phyloP scores from a whole-genome alignment of 2,797 vertebrate species.

The Hydrophis major region DNA sequence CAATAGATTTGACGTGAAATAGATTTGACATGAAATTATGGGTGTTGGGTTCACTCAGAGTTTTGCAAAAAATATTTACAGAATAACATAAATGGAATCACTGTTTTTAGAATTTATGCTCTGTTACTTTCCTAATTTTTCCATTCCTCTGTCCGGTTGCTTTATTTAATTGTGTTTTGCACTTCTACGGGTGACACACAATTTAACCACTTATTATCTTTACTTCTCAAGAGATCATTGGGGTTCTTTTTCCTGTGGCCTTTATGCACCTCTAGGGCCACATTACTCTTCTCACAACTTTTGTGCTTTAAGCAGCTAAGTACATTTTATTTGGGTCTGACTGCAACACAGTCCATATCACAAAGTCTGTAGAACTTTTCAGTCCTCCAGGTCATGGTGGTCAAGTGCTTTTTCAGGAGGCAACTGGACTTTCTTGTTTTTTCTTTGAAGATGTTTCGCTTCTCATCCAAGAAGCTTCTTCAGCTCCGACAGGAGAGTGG shows the following conservation, averaged over 20 bases:
- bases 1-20: not conserved
- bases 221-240: not conserved
- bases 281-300: not conserved
- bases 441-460: too few species aligned
- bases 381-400: too few species aligned
- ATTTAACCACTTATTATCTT: not conserved
- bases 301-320: too few species aligned
- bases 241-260: not conserved
- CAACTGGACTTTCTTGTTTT: too few species aligned
- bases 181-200: not conserved
- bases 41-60: not conserved
- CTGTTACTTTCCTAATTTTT: not conserved
- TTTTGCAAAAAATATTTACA: not conserved
- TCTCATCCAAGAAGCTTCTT: too few species aligned
- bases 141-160: not conserved
- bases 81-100: not conserved
- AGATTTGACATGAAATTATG: not conserved
- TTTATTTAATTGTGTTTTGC: not conserved
- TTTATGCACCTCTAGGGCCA: not conserved
- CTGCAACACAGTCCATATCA: too few species aligned
- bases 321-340: too few species aligned
- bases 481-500: too few species aligned
- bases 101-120: not conserved
- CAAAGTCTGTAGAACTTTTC: too few species aligned
- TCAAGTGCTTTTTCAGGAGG: too few species aligned